phyloP scores from a whole-genome alignment of 2,888 invertebrate genomes.

The Metacarcinus magister region DNA sequence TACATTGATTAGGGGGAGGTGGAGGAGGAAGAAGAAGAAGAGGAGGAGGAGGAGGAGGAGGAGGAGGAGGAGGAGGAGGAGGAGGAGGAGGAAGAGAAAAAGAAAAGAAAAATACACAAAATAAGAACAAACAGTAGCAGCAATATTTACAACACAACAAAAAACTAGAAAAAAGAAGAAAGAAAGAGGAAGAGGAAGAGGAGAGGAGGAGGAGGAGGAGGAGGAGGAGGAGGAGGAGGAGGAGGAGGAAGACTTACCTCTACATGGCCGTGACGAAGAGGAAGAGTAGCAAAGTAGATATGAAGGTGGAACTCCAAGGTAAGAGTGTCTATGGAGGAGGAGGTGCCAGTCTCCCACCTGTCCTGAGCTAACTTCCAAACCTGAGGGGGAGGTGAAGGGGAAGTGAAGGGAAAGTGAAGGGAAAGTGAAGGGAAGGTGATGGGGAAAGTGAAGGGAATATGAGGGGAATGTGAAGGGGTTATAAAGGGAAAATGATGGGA shows the following conservation, averaged over 20 bases:
- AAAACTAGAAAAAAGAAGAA: no score
- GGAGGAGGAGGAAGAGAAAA: background rate
- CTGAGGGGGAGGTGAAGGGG: slow-evolving; percentile 29
- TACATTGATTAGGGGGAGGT: background rate
- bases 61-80: background rate
- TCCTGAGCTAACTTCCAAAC: slow-evolving; percentile 64
- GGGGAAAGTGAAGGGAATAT: no score
- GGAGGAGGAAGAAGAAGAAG: slow-evolving; percentile 29
- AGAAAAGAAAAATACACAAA: no score
- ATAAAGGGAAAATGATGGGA: no score
- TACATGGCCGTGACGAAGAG: slow-evolving; percentile 75
- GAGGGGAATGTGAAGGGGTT: no score
- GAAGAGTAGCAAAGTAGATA: slow-evolving; percentile 79
- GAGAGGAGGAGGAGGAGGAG: background rate
- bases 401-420: no score
- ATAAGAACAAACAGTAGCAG: background rate
- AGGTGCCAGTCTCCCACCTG: background rate
- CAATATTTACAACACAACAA: background rate
- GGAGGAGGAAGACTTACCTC: slow-evolving; percentile 47
- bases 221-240: background rate
- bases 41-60: slow-evolving; percentile 37
- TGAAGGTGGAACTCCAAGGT: slow-evolving; percentile 81
- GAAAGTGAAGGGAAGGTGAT: no score
- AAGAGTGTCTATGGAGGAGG: slow-evolving; percentile 62
- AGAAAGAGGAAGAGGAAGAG: background rate